phyloP scores from a whole-genome alignment of 2,888 invertebrate genomes.

The Agriopis leucophaearia region DNA sequence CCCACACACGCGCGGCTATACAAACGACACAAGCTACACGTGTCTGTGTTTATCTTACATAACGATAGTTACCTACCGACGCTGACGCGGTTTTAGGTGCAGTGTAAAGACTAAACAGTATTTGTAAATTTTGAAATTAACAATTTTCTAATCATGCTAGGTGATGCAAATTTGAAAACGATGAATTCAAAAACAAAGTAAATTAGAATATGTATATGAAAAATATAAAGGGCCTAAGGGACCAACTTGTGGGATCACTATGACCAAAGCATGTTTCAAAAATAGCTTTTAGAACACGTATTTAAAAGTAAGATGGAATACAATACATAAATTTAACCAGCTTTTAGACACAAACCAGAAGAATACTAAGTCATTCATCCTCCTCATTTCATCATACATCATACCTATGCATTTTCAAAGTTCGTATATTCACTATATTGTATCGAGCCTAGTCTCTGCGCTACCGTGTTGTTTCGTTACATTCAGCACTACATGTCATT shows the following conservation, averaged over 20 bases:
- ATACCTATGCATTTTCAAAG: not conserved
- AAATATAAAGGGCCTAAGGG: no score
- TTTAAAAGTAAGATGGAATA: no score
- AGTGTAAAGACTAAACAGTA: slow-evolving; percentile 17
- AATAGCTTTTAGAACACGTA: no score
- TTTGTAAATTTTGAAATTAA: slow-evolving; percentile 6
- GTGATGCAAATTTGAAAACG: not conserved
- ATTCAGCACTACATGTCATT: slow-evolving; percentile 7
- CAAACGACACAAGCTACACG: slow-evolving; percentile 64
- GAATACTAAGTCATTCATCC: not conserved
- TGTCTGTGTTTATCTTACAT: slow-evolving; percentile 74
- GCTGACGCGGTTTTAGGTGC: slow-evolving; percentile 39
- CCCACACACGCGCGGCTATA: slow-evolving; percentile 60
- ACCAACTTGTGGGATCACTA: no score
- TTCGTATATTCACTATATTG: not conserved
- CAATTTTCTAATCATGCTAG: not conserved
- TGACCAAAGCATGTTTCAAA: no score
- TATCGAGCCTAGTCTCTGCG: slow-evolving; percentile 4
- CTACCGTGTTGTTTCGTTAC: not conserved
- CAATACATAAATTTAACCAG: no score
- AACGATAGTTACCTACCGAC: slow-evolving; percentile 57
- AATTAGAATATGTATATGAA: no score
- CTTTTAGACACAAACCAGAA: not conserved
- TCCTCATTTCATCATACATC: not conserved
- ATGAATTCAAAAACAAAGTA: no score